Evolutionary conservation across 2,888 invertebrate genomes (phyloP).

Genomic region (Eristalis tenax): DNA sequence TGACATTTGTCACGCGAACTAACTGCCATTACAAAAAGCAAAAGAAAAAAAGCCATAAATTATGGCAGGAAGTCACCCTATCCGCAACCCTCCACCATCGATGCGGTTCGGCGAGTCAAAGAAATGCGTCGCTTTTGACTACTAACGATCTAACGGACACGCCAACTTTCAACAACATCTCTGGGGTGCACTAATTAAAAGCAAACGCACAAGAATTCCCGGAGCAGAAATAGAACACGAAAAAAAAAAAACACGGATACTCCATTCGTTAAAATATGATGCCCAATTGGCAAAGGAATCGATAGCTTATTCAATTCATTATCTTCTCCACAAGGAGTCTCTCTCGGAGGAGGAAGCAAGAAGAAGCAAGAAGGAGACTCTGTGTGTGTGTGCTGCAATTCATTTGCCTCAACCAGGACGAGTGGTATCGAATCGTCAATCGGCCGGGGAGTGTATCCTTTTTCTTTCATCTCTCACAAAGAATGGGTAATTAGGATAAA

Average conservation of each 20-base stretch:
- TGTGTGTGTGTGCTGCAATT: slow-evolving; percentile 30
- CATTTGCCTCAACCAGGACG: not conserved
- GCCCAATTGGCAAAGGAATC: slow-evolving; percentile 53
- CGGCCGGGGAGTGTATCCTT: slow-evolving; percentile 19
- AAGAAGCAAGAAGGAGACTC: not conserved
- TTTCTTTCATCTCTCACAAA: slow-evolving; percentile 31
- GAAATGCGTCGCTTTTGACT: not conserved
- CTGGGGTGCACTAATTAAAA: slow-evolving; percentile 42
- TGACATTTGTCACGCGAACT: slow-evolving; percentile 15
- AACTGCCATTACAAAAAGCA: not conserved
- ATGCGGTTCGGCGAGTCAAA: not conserved
- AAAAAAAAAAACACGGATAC: slow-evolving; percentile 1
- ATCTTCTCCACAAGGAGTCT: slow-evolving; percentile 42
- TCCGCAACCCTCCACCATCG: not conserved
- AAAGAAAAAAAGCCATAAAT: not conserved
- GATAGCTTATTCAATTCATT: slow-evolving; percentile 54
- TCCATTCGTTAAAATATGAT: slow-evolving; percentile 26
- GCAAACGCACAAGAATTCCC: not conserved
- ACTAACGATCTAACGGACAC: slow-evolving; percentile 3
- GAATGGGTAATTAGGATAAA: slow-evolving; percentile 66
- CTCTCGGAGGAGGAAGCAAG: too few relatives aligned
- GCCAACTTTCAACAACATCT: slow-evolving; percentile 10
- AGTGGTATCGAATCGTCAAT: not conserved
- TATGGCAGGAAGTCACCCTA: not conserved
- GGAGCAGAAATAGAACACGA: not conserved